phyloP scores from a whole-genome alignment of 2,797 vertebrate species.

The Percopsis omiscomaycus region DNA sequence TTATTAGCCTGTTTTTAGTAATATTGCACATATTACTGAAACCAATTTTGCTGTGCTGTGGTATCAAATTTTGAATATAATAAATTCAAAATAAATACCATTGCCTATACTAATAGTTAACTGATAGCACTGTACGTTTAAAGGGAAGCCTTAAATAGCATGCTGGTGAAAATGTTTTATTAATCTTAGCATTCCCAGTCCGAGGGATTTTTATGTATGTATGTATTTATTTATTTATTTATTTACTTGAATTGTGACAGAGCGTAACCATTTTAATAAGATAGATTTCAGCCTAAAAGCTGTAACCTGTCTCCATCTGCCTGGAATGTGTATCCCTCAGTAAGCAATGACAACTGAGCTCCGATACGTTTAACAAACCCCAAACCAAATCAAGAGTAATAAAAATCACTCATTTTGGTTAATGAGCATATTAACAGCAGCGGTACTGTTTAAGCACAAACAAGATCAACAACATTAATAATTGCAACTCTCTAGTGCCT shows the following conservation, averaged over 20 bases:
- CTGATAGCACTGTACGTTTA: too few relatives aligned
- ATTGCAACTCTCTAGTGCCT: conserved; percentile 82
- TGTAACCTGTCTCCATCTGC: conserved; percentile 50
- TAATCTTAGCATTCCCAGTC: too few relatives aligned
- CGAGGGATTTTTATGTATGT: conserved; percentile 5
- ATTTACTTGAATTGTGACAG: conserved; percentile 10
- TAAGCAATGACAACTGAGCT: conserved; percentile 70
- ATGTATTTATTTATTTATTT: conserved; percentile 13
- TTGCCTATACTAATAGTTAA: too few relatives aligned
- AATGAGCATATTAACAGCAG: conserved; percentile 85
- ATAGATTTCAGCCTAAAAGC: conserved; percentile 17
- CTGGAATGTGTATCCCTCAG: conserved; percentile 60
- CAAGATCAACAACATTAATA: conserved; percentile 87
- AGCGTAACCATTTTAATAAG: conserved; percentile 16
- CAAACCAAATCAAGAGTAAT: conserved; percentile 82
- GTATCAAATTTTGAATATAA: conserved; percentile 30
- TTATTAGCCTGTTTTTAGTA: too few relatives aligned
- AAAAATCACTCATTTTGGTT: conserved; percentile 85
- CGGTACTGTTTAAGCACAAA: conserved; percentile 84
- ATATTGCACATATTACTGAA: background rate
- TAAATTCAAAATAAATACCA: background rate
- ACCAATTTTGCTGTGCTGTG: conserved; percentile 10
- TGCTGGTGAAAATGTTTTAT: too few relatives aligned
- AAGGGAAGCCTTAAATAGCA: too few relatives aligned
- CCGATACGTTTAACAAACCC: conserved; percentile 77